Base-by-base conservation (phyloP, 2,888 invertebrate genomes). In the Xylota sylvarum region DNA sequence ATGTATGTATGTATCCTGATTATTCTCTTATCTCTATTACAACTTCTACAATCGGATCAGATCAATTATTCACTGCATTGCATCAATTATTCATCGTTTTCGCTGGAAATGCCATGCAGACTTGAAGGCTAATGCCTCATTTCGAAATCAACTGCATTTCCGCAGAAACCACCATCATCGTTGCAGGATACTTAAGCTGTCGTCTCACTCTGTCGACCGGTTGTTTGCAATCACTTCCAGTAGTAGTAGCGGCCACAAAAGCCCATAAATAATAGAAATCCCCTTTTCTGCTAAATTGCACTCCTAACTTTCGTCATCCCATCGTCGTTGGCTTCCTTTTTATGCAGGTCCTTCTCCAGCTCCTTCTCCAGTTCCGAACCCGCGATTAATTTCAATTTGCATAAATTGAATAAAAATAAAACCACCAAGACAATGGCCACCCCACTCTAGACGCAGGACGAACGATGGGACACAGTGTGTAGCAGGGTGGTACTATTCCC, bases 91-190 rank as follows among this genome's bases (percentile, higher is more conserved):
- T 60, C 76, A 76, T 69, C 62, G 14, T 43, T 69, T n/a, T 62
- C 58, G 35, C 27, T 77, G 56, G 32, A 77, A 82, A 82, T 77
- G 56, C 46, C 77, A 50, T 64, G 48, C 76, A 60, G 40, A 72
- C 37, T 43, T 73, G 7, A 14, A 40, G 17, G 17, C 35, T 30
- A 74, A 52, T 74, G 67, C 30, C 67, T 70, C 81, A 82, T 82
- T 77, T 65, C 23, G n/a, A 77, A 82, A 70, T 72, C 77, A 82
- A 82, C 82, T 77, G 82, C 82, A 82, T 82, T 82, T 82, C 77
- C 77, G 77, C 40, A 77, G 60, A 64, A 23, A 40, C 62, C n/a
- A n/a, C 37, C 46, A 5, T 17, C 37, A 60, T 4, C 52, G 17
- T 46, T 37, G 12, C 35, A 23, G 23, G 32, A 40, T 43, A 65